Evolutionary conservation across 1,140 invertebrate species (phyloP), one percentile per base, ranked within the genome.

Genomic region (Drosophila asahinai): DNA sequence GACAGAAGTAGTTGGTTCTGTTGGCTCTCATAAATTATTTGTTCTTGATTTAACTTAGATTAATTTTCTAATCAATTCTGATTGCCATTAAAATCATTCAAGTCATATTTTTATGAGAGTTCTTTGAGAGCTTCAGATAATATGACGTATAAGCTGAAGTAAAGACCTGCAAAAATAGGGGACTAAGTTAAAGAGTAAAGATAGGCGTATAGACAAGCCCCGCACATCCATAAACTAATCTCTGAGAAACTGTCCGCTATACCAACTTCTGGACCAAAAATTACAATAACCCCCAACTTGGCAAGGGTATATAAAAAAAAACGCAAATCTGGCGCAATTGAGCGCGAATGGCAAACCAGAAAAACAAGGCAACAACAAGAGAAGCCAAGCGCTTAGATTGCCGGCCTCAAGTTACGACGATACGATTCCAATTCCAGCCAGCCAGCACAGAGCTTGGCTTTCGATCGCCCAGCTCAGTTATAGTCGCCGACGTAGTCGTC

Each of bases 261-360:
- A 15, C 7, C 52, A 55, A 55, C 17, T 22, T 38, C 17, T 57
- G 54, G 54, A 57, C 36, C 54, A 11, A 57, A 9, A 40, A n/a
- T 57, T 57, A 57, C 54, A 40, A 40, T 57, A 57, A 19, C 19
- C 54, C 54, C 54, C 0, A 6, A n/a, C 36, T 5, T 11, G 0
- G 54, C 19, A 19, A 57, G 54, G 54, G 54, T 57, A 57, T 57
- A 57, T 57, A 40, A 75, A 57, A 66, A 78, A 77, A 87, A 87
- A 89, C 84, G 86, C 84, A 89, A 89, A 89, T 89, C 84, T 89
- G 84, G 84, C 84, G 84, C 84, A 87, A 87, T 87, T 87, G 82
- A 86, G 70, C 82, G 82, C 82, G 82, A 86, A 86, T 86, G 84
- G 77, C 86, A 87, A 89, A 90, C 84, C 84, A 89, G 84, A 90